Percentiles rank a stretch among this genome's conserved stretches.
These are phyloP conservation scores for Telenomus remus DNA, from an alignment of 1,140 invertebrate genomes.

Conservation along the genomic window DNA sequence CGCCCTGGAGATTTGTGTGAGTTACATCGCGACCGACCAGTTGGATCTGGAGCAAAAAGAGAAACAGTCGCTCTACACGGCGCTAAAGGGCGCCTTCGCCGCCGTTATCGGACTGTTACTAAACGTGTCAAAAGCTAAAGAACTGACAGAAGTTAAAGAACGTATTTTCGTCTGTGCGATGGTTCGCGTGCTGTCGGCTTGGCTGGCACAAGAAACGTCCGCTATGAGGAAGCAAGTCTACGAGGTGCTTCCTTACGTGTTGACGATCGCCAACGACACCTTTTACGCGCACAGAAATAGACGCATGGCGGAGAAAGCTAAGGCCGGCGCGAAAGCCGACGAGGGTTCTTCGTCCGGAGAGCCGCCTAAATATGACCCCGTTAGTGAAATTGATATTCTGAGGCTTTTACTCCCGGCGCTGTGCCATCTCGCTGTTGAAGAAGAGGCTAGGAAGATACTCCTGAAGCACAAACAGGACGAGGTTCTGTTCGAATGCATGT, in stretches of 20 bases:
- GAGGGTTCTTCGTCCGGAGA: slow-evolving; percentile 64
- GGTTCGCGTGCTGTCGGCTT: slow-evolving; percentile 88
- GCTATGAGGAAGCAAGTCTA: slow-evolving; percentile 90
- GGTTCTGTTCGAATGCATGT: slow-evolving; percentile 85
- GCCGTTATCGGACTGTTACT: slow-evolving; percentile 85
- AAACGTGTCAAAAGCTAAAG: slow-evolving; percentile 84
- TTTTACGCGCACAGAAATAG: slow-evolving; percentile 83
- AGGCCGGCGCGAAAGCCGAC: slow-evolving; percentile 75
- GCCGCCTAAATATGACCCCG: slow-evolving; percentile 76
- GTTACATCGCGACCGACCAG: slow-evolving; percentile 87
- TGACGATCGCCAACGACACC: slow-evolving; percentile 87
- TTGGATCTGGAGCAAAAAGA: slow-evolving; percentile 91
- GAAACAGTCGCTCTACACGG: slow-evolving; percentile 91
- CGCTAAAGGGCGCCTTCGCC: slow-evolving; percentile 92
- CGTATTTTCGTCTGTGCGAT: slow-evolving; percentile 88
- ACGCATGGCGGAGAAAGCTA: slow-evolving; percentile 80
- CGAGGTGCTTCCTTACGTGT: slow-evolving; percentile 84
- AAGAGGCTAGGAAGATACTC: slow-evolving; percentile 87
- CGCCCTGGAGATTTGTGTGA: slow-evolving; percentile 87
- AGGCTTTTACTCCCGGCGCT: slow-evolving; percentile 89
- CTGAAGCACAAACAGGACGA: slow-evolving; percentile 87
- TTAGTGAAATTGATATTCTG: slow-evolving; percentile 83
- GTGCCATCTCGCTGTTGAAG: slow-evolving; percentile 93
- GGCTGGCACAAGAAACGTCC: slow-evolving; percentile 94
- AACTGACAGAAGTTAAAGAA: slow-evolving; percentile 78